phyloP scores from a whole-genome alignment of 2,113 vertebrate genomes.

The Tauraco erythrolophus region DNA sequence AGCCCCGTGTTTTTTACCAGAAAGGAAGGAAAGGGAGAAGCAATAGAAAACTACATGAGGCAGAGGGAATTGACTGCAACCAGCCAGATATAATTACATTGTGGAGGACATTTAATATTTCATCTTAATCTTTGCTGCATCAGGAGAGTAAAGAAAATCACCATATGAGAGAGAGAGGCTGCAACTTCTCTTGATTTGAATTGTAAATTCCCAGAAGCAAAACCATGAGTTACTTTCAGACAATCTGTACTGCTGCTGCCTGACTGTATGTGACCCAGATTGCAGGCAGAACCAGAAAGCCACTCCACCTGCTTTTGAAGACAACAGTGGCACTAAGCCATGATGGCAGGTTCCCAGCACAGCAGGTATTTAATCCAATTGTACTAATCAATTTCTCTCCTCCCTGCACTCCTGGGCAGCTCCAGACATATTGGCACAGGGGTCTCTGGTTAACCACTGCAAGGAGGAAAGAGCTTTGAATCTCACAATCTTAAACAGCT shows the following conservation, averaged over 20 bases:
- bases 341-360: background rate
- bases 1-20: background rate
- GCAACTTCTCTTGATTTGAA: conserved; percentile 31
- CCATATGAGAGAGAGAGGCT: background rate
- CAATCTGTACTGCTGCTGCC: background rate
- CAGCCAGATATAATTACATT: conserved; percentile 57
- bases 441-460: background rate
- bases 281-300: background rate
- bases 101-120: conserved; percentile 60
- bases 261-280: background rate
- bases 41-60: background rate
- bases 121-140: conserved; percentile 16
- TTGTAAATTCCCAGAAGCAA: conserved; percentile 29
- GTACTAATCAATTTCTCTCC: background rate
- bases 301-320: background rate
- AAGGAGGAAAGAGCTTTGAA: background rate
- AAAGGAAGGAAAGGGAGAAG: background rate
- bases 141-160: conserved; percentile 46
- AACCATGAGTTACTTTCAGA: background rate
- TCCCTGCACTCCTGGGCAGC: background rate
- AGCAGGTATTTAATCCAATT: conserved; percentile 20
- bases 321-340: background rate
- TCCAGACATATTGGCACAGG: background rate
- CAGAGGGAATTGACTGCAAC: conserved; percentile 43
- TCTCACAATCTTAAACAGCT: background rate